phyloP scores from a whole-genome alignment of 2,797 vertebrate species.

The Propithecus deckenii region DNA sequence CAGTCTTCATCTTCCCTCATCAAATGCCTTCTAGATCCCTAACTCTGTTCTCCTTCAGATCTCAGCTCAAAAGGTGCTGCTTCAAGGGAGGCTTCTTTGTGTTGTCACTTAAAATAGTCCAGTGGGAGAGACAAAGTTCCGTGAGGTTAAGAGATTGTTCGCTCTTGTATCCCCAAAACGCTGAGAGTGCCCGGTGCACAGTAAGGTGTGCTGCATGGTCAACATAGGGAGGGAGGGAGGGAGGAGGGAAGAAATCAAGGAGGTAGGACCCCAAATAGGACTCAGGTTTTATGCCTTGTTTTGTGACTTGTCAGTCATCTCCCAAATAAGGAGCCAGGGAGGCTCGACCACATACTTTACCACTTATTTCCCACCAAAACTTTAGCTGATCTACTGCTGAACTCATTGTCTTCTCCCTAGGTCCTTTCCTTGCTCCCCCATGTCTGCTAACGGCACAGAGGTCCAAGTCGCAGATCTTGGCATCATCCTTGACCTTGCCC shows the following conservation, averaged over 20 bases:
- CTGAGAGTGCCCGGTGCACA: neutral
- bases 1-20: neutral
- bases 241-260: neutral
- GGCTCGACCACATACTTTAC: neutral
- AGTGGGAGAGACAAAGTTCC: neutral
- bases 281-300: neutral
- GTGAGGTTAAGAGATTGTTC: neutral
- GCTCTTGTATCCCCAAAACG: neutral
- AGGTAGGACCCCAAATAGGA: neutral
- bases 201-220: neutral
- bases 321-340: neutral
- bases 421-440: neutral
- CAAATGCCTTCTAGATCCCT: neutral
- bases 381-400: neutral
- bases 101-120: neutral
- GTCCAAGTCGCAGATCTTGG: neutral
- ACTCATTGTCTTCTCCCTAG: neutral
- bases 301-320: neutral
- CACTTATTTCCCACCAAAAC: neutral
- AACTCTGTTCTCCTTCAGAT: neutral
- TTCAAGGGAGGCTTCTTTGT: neutral
- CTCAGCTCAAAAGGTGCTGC: neutral
- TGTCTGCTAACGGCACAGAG: neutral
- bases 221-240: too few species aligned
- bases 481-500: neutral